Evolutionary conservation across 2,113 vertebrate genomes (phyloP), one percentile per base, ranked within the genome.

Genomic region (Pithys albifrons): DNA sequence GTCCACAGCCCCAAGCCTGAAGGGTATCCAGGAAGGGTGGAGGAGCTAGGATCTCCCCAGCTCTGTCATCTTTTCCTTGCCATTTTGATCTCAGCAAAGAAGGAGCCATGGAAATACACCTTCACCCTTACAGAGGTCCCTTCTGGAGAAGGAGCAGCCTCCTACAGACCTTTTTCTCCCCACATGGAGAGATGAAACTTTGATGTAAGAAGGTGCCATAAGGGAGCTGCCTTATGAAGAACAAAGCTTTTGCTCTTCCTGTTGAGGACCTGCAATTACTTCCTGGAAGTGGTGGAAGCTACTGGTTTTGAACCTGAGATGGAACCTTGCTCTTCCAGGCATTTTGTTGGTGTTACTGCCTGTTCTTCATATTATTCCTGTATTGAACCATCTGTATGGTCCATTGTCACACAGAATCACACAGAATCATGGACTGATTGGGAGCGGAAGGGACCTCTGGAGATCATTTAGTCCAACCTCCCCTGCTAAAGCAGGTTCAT

Each of bases 1-100:
- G 39, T 78, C 23, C 45, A 28, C 31, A 69, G 52, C 62, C 25
- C 31, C 31, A n/a, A 48, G 46, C 43, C 7, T 2, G 2, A 69
- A 29, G 35, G 11, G 29, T 57, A 29, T 48, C 59, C 46, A 41
- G 46, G 35, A 61, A 29, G 31, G 24, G 25, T 2, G 2, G 31
- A 73, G 62, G 29, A 89, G 4, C 27, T 71, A 54, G 37, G 20
- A 4, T 92, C 7, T 76, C 35, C 37, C 37, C 7, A 1, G 19
- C 64, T 80, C 10, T 43, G 35, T 76, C 35, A 11, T 55, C 37
- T 65, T 73, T 45, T 51, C 64, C n/a, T 73, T 76, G 72, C 41
- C 9, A 0, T 16, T 49, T 17, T 84, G 39, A n/a, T 37, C 45
- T 77, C 61, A 31, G 23, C 0, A 1, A 59, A 9, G 0, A 1